These are phyloP conservation scores for Helarctos malayanus DNA, from an alignment of 2,797 vertebrate genomes.

Conservation along the genomic window DNA sequence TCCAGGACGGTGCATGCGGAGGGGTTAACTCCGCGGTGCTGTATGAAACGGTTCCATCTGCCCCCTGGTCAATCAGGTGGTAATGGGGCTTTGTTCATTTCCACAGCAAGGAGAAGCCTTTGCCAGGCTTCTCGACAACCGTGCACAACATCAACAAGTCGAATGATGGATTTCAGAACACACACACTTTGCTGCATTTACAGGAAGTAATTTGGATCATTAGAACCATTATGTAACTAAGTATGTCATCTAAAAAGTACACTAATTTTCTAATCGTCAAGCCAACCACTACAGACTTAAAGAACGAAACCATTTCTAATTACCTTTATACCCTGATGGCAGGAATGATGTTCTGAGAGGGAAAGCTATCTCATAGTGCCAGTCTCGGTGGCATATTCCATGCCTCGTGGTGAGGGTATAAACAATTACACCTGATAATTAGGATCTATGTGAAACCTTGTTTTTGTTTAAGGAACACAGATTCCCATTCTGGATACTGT, in stretches of 20 bases:
- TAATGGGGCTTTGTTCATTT: neutral
- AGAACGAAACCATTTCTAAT: slow-evolving; percentile 59
- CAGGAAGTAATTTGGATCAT: slow-evolving; percentile 66
- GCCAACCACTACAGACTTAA: slow-evolving; percentile 57
- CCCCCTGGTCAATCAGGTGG: neutral
- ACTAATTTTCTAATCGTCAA: slow-evolving; percentile 71
- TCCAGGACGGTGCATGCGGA: neutral
- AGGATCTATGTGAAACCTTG: slow-evolving; percentile 47
- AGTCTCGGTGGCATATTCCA: slow-evolving; percentile 61
- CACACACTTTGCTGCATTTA: slow-evolving; percentile 51
- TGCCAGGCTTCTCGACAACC: neutral
- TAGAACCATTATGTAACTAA: slow-evolving; percentile 66
- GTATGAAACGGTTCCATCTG: neutral
- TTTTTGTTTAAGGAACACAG: slow-evolving; percentile 42
- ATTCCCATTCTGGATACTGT: neutral
- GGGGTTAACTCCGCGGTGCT: neutral
- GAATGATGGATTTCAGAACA: slow-evolving; percentile 60
- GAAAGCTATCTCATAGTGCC: slow-evolving; percentile 54
- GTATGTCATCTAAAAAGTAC: slow-evolving; percentile 55
- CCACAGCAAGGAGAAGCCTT: neutral
- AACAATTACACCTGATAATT: slow-evolving; percentile 67
- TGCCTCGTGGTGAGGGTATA: slow-evolving; percentile 55
- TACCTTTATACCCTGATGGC: slow-evolving; percentile 67
- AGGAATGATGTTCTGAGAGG: slow-evolving; percentile 50
- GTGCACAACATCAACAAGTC: neutral